Base-by-base conservation (phyloP, 2,113 vertebrate species). In the Clarias batrachus region DNA sequence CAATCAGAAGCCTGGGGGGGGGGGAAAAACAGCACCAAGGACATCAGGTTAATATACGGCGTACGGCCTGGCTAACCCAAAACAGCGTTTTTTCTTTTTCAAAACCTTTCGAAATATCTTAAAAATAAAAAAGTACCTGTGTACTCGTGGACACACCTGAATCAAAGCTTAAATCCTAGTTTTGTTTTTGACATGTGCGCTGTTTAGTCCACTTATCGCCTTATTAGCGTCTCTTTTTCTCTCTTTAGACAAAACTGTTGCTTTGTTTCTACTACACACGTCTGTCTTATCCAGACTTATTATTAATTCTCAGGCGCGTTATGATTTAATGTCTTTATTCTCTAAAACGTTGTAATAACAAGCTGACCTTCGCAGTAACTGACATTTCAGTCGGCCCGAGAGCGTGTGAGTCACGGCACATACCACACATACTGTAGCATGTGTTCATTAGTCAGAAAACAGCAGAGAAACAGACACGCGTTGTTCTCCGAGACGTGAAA, bases 361-460 rank as follows among this genome's bases (percentile, higher is more conserved):
- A 8, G 85, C 33, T 74, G 52, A 48, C 63, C 21, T n/a, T 73
- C 21, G 33, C 78, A 19, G 23, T 48, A 63, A 17, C 73, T 85
- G 59, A 54, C 87, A 19, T 73, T 78, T 62, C 17, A 16, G 14
- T 48, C 82, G 78, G 66, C 41, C 57, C 10, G 12, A 86, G 80
- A 37, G 37, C 86, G 52, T 25, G 27, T 3, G 80, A 84, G 48
- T 62, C 68, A 56, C 54, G 30, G 54, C 78, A 89, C 89, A 90
- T 91, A 89, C 73, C 19, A 85, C 27, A 59, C 88, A 89, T 90
- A n/a, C n/a, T n/a, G n/a, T n/a, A 68, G 83, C 65, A 82, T 4
- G 68, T 62, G 76, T 84, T 87, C 25, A 37, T 56, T 65, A 48
- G 65, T 62, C 14, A 30, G 23, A 80, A 52, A 82, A 41, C 4